Percentiles rank a stretch among this genome's conserved stretches.
Conservation (phyloP, 2,888 invertebrate genomes). For the Monopis laevigella region DNA sequence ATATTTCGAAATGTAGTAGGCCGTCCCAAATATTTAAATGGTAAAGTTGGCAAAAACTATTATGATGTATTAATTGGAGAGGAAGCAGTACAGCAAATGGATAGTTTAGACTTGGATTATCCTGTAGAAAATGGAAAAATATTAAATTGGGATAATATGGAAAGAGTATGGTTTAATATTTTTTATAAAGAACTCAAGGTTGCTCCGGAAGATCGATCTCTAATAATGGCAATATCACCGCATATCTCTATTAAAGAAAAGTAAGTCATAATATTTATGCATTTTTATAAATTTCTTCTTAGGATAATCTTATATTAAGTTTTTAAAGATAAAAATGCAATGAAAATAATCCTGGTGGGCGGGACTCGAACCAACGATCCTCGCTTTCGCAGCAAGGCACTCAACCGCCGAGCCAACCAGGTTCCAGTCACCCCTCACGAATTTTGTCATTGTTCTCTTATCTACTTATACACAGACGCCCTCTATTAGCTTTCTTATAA, state of each 20-base stretch:
- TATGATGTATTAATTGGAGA: conserved; percentile 47
- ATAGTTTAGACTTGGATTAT: conserved; percentile 31
- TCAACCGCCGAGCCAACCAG: too few species aligned
- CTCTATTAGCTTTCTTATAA: too few species aligned
- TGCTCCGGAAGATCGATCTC: conserved; percentile 46
- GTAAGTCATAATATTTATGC: too few species aligned
- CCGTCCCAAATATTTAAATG: conserved; percentile 36
- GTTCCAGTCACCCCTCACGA: too few species aligned
- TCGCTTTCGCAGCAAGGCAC: too few species aligned
- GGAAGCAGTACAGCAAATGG: conserved; percentile 27
- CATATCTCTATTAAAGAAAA: conserved; percentile 35
- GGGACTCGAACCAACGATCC: too few species aligned
- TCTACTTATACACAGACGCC: too few species aligned
- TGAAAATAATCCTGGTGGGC: too few species aligned
- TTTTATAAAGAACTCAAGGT: conserved; percentile 46
- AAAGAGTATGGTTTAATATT: conserved; percentile 47
- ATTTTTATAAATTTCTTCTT: too few species aligned
- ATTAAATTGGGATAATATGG: conserved; percentile 52
- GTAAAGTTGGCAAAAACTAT: conserved; percentile 33
- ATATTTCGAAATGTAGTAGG: conserved; percentile 47
- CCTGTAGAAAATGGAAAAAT: conserved; percentile 39
- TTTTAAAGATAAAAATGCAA: too few species aligned
- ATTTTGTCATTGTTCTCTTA: too few species aligned
- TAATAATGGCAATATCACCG: conserved; percentile 32
- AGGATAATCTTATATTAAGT: too few species aligned